Evolutionary conservation across 2,113 vertebrate genomes (phyloP), one percentile per base, ranked within the genome.

Genomic region (Himantopus leucocephalus): DNA sequence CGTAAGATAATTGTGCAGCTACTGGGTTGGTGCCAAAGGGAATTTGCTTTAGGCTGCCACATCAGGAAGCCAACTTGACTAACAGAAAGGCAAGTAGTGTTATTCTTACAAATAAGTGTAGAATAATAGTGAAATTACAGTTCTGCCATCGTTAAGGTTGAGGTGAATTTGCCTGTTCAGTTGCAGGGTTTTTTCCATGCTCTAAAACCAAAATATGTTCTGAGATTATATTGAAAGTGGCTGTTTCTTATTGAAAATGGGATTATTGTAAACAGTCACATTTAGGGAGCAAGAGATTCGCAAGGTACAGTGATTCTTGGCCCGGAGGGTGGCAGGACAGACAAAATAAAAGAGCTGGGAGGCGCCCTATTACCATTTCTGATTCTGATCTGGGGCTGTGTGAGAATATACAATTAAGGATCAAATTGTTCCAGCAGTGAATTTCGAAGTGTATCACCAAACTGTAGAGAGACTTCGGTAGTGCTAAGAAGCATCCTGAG

Each of bases 331-430:
- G 14, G 34, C 26, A 75, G 52, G 8, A 48, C 16, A 78, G 56
- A 48, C 62, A 23, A 53, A 41, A 4, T 0, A 29, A 78, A 78
- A 88, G 5, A 90, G n/a, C 0, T 0, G 9, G 3, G 32, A 55
- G 24, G 15, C 2, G 3, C 9, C 5, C 11, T 76, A 12, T 10
- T 45, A 22, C 16, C 21, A 19, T 48, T 30, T 9, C 3, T 4
- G 53, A 10, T 87, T 93, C 50, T 77, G 27, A 56, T 90, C 26
- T 68, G 17, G 10, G 14, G 8, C 2, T 55, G 8, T 45, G 5
- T 76, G 50, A 68, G 34, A 21, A 22, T 52, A 15, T 19, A 56
- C 3, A 39, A 60, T 48, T 59, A 35, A 68, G 20, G 30, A 90
- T 74, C 21, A 73, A 5, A 27, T 15, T 85, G 5, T 64, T 74